phyloP scores from a whole-genome alignment of 2,113 vertebrate species.

The Formicarius rufipectus region DNA sequence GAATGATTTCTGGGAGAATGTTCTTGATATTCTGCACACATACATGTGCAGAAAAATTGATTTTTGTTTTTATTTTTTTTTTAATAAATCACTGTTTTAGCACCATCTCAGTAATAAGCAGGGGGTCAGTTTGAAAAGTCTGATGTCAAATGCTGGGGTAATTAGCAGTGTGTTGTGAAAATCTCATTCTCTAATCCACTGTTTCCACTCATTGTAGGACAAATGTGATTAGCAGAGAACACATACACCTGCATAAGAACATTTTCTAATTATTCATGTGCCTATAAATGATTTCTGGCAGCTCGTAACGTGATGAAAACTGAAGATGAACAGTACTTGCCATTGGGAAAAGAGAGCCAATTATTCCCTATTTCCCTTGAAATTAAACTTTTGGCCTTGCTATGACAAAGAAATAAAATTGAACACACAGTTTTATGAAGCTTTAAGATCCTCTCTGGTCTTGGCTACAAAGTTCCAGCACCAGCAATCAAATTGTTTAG shows the following conservation, averaged over 20 bases:
- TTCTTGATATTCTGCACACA: not conserved
- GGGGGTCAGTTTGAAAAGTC: not conserved
- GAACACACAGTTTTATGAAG: not conserved
- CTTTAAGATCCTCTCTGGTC: not conserved
- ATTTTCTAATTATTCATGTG: not conserved
- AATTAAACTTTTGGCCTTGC: not conserved
- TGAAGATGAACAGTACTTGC: not conserved
- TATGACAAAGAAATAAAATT: not conserved
- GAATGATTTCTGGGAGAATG: not conserved
- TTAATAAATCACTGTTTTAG: not conserved
- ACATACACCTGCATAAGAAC: not conserved
- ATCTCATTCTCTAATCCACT: not conserved
- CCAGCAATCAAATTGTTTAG: rapidly evolving
- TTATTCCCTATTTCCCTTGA: not conserved
- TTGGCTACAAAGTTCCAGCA: not conserved
- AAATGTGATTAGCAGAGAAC: not conserved
- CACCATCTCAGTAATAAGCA: not conserved
- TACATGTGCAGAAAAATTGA: not conserved
- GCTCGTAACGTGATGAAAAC: not conserved
- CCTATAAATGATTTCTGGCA: slow-evolving; percentile 4
- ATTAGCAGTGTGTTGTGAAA: not conserved
- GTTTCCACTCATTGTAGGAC: not conserved
- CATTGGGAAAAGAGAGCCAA: not conserved
- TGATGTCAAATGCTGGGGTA: not conserved
- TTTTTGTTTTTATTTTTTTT: not conserved